Evolutionary conservation across 1,140 invertebrate species (phyloP), one percentile per base, ranked within the genome.

Genomic region (Agrypnia vestita): DNA sequence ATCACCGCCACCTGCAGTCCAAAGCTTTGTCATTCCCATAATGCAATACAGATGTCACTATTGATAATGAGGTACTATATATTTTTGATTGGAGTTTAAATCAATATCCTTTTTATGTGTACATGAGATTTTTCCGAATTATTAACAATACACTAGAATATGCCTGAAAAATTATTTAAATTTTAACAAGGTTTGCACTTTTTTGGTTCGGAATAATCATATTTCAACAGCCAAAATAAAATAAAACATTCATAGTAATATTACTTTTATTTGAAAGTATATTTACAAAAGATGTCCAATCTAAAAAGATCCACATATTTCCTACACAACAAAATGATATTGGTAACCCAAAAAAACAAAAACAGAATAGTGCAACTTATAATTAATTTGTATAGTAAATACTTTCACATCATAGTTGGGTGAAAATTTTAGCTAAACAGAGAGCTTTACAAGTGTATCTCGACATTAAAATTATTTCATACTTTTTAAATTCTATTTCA

Each of bases 241-340:
- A 35, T 6, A 35, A 35, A 35, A 35, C 25, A 35, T 35, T 35
- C 25, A 35, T 35, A 35, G 25, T 35, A 35, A 44, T 17, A 44
- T 78, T 56, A 78, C 51, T 78, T 71, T 78, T 67, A 35, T 77
- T 77, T 15, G 67, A 47, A 78, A 78, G 59, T 51, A 46, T 78
- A 78, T 78, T 78, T 78, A 78, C 76, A 78, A 78, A 15, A 78
- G 76, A 55, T 47, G 25, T 78, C 76, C 53, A 78, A 67, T 67
- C 55, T 53, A 74, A 76, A 44, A 62, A 62, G 59, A 55, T 79
- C 25, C 53, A 79, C 55, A 62, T 51, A 13, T 49, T 61, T 43
- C 69, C n/a, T 77, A 73, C 4, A 44, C 47, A 35, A 35, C 25
- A 78, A 47, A 64, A 56, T 49, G 25, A 79, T 53, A 73, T 44